Base-by-base conservation (phyloP, 1,140 invertebrate species). In the Oedothorax gibbosus region DNA sequence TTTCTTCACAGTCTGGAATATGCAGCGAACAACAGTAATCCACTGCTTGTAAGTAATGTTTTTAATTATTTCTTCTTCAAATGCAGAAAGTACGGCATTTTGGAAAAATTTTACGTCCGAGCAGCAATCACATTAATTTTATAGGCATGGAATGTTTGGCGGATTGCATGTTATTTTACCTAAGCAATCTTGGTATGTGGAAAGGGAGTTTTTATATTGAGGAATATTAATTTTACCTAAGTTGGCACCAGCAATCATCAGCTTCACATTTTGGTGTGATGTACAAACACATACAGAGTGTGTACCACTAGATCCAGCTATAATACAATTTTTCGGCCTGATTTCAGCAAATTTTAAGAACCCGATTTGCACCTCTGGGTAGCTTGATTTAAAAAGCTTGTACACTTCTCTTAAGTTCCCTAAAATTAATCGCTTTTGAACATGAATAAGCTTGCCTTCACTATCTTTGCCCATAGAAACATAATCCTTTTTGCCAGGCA, bases 331-430 rank as follows among this genome's bases (percentile, higher is more conserved):
- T n/a, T 77, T 77, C 14, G 75, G 75, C 21, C 20, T 60, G 7
- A 77, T 49, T 64, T 77, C 75, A 35, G 49, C 75, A 50, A 77
- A 77, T 77, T 77, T 77, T 64, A 60, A 77, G 50, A 77, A 77
- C 7, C 54, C 49, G 35, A 77, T 64, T 64, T 64, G 35, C 57
- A 77, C n/a, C 60, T 62, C 20, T 62, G 21, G 60, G 64, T 49
- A 64, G 21, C 64, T 77, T 62, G 9, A 21, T 77, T 77, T 77
- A 49, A 62, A 60, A 60, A 77, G 56, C 4, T 35, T 62, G 75
- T 62, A 60, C 14, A 77, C 49, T 50, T 77, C 75, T 14, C 56
- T 4, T 60, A 77, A 77, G 50, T 77, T 77, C 35, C 56, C 11
- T 20, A 77, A 64, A 35, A 60, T 49, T 14, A 77, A 35, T 62